Percentiles rank a stretch among this genome's conserved stretches.
Conservation (phyloP, 1,140 invertebrate genomes). For the Rhizoglyphus robini region DNA sequence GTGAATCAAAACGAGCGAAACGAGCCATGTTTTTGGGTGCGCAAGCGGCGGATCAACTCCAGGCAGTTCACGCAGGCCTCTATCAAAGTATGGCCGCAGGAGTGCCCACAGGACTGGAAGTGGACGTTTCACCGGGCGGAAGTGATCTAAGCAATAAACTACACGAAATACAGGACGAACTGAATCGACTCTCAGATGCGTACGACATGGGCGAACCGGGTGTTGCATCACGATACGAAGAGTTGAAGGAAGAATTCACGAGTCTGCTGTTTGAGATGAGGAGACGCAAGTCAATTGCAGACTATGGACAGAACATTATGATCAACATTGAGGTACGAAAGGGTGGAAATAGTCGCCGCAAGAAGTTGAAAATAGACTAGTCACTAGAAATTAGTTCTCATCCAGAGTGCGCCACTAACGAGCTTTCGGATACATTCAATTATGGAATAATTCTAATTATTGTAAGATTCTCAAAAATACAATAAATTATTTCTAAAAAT, state of each 20-base stretch:
- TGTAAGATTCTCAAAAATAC: too few relatives aligned
- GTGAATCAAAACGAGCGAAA: constrained; percentile 33
- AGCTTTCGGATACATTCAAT: background rate
- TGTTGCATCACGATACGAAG: constrained; percentile 19
- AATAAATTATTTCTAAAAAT: too few relatives aligned
- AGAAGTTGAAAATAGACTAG: too few relatives aligned
- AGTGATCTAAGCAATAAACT: constrained; percentile 11
- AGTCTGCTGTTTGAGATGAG: constrained; percentile 21
- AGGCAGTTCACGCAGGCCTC: background rate
- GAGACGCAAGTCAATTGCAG: constrained; percentile 23
- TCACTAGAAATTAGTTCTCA: too few relatives aligned
- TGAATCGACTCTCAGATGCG: constrained; percentile 19
- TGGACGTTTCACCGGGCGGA: background rate
- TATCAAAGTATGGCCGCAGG: background rate
- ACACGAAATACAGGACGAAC: constrained; percentile 18
- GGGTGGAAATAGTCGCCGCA: too few relatives aligned
- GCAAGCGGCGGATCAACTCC: background rate
- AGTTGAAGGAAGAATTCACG: constrained; percentile 22
- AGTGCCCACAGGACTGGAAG: background rate
- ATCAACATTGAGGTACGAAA: constrained; percentile 25
- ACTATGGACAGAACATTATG: constrained; percentile 19
- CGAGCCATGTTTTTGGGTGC: background rate
- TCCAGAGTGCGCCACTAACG: too few relatives aligned
- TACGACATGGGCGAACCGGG: constrained; percentile 15
- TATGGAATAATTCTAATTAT: background rate